Base-by-base conservation (phyloP, 2,113 vertebrate species). In the Solea solea region DNA sequence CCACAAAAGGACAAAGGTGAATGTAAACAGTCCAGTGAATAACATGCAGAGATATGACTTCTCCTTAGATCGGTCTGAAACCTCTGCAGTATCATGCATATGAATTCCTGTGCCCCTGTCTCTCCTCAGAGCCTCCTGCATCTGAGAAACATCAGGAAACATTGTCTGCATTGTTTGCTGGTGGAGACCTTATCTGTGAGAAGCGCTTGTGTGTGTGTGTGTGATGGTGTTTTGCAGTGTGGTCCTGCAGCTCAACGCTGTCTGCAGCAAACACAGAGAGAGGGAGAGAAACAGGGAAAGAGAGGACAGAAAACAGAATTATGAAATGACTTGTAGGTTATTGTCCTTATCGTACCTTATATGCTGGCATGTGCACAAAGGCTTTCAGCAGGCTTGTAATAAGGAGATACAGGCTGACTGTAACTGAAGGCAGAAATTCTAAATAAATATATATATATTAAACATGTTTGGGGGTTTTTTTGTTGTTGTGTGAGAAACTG, bases 101-200 rank as follows among this genome's bases (percentile, higher is more conserved):
- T 76, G 76, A 83, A 72, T 76, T 63, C 72, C 55, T 75, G 72
- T 59, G 61, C 73, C 40, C 56, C 50, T 69, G 44, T 45, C 10
- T 80, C 65, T 67, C 58, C 71, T 55, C 61, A 42, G 63, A 68
- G 57, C 51, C 78, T 65, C 52, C 63, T 8, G 42, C 9, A 53
- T 84, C 75, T 69, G 62, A 72, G 78, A 71, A 75, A 67, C 82
- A 82, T 82, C 80, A 73, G 82, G 39, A 74, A 84, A 65, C 68
- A 56, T 56, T 58, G 78, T 72, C 70, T 63, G 70, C 64, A 50
- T 58, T 0, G n/a, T 82, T 69, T 68, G 82, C 80, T 68, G 0
- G 53, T 3, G 51, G 78, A 86, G 55, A 75, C 69, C 82, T 88
- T 88, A 87, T 88, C 86, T 69, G 74, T 60, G 52, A 76, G 84